Evolutionary conservation across 37 sponge, comb jelly and placozoan genomes (phyloP).

Genomic region (Aphrocallistes beatrix): DNA sequence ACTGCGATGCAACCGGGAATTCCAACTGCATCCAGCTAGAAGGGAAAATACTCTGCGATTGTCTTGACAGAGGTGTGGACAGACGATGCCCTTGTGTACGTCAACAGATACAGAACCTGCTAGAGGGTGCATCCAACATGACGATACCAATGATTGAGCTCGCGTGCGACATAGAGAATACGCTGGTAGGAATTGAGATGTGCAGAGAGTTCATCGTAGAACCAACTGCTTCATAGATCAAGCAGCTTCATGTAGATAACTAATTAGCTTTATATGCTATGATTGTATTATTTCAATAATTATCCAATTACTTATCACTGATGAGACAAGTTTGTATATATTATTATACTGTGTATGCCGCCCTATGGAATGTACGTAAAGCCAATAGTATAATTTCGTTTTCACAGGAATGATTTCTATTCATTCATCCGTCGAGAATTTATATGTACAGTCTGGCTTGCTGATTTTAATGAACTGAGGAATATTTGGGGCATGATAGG

Average conservation of each 20-base stretch:
- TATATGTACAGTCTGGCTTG: no score
- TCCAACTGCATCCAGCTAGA: background rate
- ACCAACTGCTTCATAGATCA: background rate
- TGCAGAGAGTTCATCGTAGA: background rate
- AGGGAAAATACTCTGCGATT: background rate
- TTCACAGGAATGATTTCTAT: no score
- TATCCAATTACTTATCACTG: constrained; percentile 16
- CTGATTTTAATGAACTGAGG: no score
- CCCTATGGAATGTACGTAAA: no score
- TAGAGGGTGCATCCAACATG: background rate
- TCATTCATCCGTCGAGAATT: no score
- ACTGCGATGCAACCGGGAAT: background rate
- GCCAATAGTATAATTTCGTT: no score
- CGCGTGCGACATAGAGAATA: background rate
- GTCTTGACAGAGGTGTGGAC: background rate
- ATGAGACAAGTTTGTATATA: background rate
- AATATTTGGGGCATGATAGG: no score
- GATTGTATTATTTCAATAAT: background rate
- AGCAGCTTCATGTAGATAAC: background rate
- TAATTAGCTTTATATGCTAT: background rate
- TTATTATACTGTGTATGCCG: no score
- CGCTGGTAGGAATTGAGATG: background rate
- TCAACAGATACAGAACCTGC: background rate
- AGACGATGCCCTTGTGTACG: constrained; percentile 13
- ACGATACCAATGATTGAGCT: background rate